Evolutionary conservation across 2,888 invertebrate species (phyloP).

Genomic region (Diadegma fenestrale): DNA sequence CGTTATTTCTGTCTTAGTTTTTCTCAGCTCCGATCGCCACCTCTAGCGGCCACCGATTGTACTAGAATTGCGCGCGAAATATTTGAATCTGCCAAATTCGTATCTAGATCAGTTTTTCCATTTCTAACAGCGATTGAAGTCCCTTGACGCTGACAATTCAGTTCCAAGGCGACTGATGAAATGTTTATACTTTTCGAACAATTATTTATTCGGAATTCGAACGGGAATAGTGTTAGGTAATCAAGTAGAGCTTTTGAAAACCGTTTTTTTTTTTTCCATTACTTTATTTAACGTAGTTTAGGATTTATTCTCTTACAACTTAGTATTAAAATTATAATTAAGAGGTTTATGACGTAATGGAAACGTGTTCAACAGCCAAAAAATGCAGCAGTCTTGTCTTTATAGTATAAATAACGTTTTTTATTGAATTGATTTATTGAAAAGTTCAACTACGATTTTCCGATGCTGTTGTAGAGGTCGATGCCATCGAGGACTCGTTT

Average conservation of each 20-base stretch:
- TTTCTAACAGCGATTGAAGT: background rate
- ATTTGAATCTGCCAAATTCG: background rate
- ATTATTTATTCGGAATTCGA: background rate
- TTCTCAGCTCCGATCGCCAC: background rate
- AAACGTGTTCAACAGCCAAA: background rate
- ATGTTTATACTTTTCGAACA: background rate
- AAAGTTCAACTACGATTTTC: conserved; percentile 8
- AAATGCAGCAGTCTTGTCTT: conserved; percentile 45
- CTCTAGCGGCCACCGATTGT: background rate
- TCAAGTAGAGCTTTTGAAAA: background rate
- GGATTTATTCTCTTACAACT: background rate
- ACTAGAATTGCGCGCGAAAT: background rate
- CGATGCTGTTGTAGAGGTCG: conserved; percentile 67
- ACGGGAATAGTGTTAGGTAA: background rate
- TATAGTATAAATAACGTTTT: background rate
- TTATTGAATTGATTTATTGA: background rate
- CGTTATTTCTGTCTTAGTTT: background rate
- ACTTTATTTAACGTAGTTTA: background rate
- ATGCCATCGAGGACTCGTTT: conserved; percentile 75
- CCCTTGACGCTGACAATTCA: background rate
- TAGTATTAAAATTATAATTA: background rate
- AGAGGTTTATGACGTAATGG: background rate
- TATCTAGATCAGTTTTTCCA: background rate
- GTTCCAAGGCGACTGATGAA: background rate
- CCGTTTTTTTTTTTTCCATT: background rate